Percentiles rank a stretch among this genome's conserved stretches.
Evolutionary conservation across 2,888 invertebrate genomes (phyloP).

Genomic region (Hartigia nigra): DNA sequence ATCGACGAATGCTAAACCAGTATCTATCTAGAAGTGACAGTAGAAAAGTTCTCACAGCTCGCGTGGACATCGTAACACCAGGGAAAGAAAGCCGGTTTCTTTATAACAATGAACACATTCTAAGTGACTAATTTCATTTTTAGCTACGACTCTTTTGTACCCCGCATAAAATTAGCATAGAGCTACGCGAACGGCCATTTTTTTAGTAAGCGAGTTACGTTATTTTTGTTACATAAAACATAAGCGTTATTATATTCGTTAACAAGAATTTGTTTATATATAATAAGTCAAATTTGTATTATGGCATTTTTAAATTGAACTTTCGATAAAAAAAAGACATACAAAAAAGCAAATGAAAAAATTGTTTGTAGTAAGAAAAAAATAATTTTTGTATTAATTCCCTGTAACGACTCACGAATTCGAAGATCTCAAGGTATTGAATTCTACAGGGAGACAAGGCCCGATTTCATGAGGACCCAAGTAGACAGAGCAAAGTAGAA

Average conservation of each 20-base stretch:
- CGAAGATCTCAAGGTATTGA: background rate
- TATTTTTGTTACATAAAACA: background rate
- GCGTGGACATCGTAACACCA: slow-evolving; percentile 1
- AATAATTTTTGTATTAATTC: background rate
- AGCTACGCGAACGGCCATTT: slow-evolving; percentile 33
- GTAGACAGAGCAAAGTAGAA: background rate
- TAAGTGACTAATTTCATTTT: slow-evolving; percentile 43
- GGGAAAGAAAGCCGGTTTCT: slow-evolving; percentile 39
- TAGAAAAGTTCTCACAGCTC: slow-evolving; percentile 23
- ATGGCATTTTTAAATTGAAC: background rate
- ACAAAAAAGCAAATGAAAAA: background rate
- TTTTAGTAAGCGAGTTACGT: slow-evolving; percentile 26
- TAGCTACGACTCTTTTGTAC: slow-evolving; percentile 16
- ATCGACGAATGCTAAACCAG: slow-evolving; percentile 13
- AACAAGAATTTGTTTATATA: background rate
- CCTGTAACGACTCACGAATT: background rate
- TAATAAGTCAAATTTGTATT: background rate
- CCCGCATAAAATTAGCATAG: slow-evolving; percentile 42
- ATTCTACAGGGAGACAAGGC: background rate
- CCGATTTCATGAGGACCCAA: slow-evolving; percentile 3
- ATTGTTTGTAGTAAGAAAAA: background rate
- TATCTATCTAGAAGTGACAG: slow-evolving; percentile 5
- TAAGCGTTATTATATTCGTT: background rate
- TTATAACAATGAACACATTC: slow-evolving; percentile 37
- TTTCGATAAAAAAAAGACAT: background rate